These are phyloP conservation scores for Neogale vison DNA, from an alignment of 2,113 vertebrate genomes.

Conservation along the genomic window DNA sequence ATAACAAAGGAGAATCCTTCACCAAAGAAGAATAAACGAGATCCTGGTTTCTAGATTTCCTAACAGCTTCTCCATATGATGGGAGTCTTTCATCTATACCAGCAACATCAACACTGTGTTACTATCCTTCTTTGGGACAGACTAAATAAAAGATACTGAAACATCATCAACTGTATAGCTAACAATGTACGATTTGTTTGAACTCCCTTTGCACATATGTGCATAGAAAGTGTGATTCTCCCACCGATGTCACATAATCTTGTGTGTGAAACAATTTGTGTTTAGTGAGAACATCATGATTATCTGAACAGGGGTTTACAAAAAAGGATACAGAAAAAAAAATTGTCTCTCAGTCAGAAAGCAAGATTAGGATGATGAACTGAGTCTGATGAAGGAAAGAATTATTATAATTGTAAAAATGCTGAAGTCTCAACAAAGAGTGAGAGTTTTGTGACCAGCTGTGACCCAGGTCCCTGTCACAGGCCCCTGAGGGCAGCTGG, in stretches of 20 bases:
- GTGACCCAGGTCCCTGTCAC: slow-evolving; percentile 29
- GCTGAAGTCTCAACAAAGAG: neutral
- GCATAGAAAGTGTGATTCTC: neutral
- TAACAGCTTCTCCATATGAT: neutral
- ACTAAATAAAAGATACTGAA: neutral
- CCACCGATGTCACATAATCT: neutral
- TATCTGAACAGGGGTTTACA: neutral
- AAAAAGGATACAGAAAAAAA: neutral
- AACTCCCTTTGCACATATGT: neutral
- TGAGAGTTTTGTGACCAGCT: slow-evolving; percentile 38
- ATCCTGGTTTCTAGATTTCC: neutral
- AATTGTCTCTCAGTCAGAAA: neutral
- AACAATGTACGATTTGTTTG: neutral
- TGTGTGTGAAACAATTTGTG: neutral
- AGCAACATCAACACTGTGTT: neutral
- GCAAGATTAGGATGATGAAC: slow-evolving; percentile 36
- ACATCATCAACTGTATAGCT: neutral
- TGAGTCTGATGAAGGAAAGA: neutral
- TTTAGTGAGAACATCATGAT: neutral
- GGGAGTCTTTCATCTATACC: neutral
- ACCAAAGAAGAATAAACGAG: neutral
- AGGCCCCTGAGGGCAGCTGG: neutral
- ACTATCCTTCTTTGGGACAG: neutral
- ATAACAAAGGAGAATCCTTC: neutral
- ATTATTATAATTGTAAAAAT: slow-evolving; percentile 17